Conservation (phyloP, 1,140 invertebrate species). For the Helicoverpa zea region DNA sequence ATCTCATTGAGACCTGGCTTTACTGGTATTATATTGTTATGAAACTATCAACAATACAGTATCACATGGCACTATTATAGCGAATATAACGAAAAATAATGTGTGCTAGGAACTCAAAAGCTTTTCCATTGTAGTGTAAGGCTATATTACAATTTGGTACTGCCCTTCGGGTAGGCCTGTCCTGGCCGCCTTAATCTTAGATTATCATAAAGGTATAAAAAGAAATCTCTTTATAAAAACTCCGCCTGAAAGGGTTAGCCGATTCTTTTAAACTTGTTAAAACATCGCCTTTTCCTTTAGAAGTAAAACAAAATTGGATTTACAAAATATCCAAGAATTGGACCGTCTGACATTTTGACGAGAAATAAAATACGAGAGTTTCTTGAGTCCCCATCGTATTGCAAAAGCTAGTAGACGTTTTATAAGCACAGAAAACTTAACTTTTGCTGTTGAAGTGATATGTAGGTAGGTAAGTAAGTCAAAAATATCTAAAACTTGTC, state of each 20-base stretch:
- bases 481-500: background rate
- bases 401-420: slow-evolving; percentile 5
- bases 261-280: slow-evolving; percentile 43
- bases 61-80: too few relatives aligned
- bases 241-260: slow-evolving; percentile 32
- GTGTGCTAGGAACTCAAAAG: too few relatives aligned
- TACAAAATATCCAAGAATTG: slow-evolving; percentile 37
- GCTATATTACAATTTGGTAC: too few relatives aligned
- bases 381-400: slow-evolving; percentile 30
- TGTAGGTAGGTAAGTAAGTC: background rate
- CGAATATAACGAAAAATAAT: too few relatives aligned
- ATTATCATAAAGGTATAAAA: slow-evolving; percentile 28
- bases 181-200: background rate
- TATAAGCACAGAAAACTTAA: background rate
- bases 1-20: too few relatives aligned
- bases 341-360: slow-evolving; percentile 23
- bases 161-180: background rate
- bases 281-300: slow-evolving; percentile 22
- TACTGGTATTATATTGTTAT: too few relatives aligned
- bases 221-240: slow-evolving; percentile 38
- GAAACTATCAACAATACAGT: too few relatives aligned
- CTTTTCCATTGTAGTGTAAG: too few relatives aligned
- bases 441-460: background rate
- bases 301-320: slow-evolving; percentile 39
- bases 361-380: slow-evolving; percentile 23